phyloP scores from a whole-genome alignment of 2,113 vertebrate species.

The Merops nubicus region DNA sequence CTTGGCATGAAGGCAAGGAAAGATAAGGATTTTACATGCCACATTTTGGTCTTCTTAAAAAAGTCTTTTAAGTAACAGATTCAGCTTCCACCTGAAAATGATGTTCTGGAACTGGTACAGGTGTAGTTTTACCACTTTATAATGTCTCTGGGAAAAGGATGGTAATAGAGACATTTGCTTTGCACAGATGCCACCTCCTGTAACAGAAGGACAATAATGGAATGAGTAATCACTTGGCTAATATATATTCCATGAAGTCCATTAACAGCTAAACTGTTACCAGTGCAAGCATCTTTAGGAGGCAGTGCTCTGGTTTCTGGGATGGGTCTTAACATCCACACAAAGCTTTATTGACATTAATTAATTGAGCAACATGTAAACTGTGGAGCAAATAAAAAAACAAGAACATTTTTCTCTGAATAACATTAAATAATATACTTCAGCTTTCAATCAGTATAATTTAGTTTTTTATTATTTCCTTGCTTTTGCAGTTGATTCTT shows the following conservation, averaged over 20 bases:
- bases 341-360: not conserved
- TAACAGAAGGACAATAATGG: slow-evolving; percentile 1
- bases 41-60: not conserved
- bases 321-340: rapidly evolving
- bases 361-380: not conserved
- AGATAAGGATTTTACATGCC: not conserved
- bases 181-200: not conserved
- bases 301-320: not conserved
- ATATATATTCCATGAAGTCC: not conserved
- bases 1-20: rapidly evolving
- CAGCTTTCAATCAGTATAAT: not conserved
- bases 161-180: not conserved
- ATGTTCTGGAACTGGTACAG: not conserved
- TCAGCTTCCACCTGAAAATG: not conserved
- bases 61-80: not conserved
- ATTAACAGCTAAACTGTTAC: not conserved
- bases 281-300: not conserved
- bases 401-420: not conserved
- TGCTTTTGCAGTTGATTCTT: not conserved
- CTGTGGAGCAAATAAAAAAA: not conserved
- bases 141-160: not conserved
- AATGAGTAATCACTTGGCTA: not conserved
- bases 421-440: not conserved
- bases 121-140: not conserved
- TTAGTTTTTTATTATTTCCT: not conserved